These are phyloP conservation scores for Acronicta leporina DNA, from an alignment of 2,888 invertebrate genomes.

Conservation along the genomic window DNA sequence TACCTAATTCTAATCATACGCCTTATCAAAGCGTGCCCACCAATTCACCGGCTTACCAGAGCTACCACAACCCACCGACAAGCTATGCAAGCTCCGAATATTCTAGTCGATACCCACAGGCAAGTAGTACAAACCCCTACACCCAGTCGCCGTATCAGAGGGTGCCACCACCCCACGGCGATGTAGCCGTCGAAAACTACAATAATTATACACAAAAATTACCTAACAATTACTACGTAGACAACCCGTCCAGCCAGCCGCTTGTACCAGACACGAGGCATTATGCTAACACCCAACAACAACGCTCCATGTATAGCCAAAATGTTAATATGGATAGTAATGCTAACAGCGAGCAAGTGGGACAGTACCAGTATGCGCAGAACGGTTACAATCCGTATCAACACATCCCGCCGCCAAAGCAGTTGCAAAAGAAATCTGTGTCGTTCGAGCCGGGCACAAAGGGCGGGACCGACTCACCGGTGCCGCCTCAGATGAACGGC, in stretches of 20 bases:
- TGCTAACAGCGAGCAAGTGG: slow-evolving; percentile 65
- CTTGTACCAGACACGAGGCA: slow-evolving; percentile 72
- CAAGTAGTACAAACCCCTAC: slow-evolving; percentile 75
- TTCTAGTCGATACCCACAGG: slow-evolving; percentile 86
- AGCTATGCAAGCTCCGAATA: slow-evolving; percentile 83
- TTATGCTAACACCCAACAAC: slow-evolving; percentile 76
- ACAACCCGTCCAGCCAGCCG: slow-evolving; percentile 66
- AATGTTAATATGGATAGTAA: slow-evolving; percentile 68
- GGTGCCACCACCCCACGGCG: slow-evolving; percentile 90
- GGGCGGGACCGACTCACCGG: slow-evolving; percentile 88
- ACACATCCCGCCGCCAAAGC: slow-evolving; percentile 90
- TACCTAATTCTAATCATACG: slow-evolving; percentile 67
- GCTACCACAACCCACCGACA: slow-evolving; percentile 87
- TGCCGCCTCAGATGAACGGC: slow-evolving; percentile 79
- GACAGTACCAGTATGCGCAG: slow-evolving; percentile 75
- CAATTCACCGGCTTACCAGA: slow-evolving; percentile 83
- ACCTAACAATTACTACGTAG: slow-evolving; percentile 77
- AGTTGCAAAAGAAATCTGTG: slow-evolving; percentile 91
- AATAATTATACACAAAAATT: slow-evolving; percentile 79
- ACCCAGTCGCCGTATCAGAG: slow-evolving; percentile 89
- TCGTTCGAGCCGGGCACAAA: slow-evolving; percentile 93
- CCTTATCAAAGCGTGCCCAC: slow-evolving; percentile 86
- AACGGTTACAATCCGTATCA: slow-evolving; percentile 90
- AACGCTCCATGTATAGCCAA: slow-evolving; percentile 76
- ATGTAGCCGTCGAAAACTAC: slow-evolving; percentile 74